Percentiles rank a stretch among this genome's conserved stretches.
Conservation (phyloP, 2,888 invertebrate species). For the Euzetes globulus region DNA sequence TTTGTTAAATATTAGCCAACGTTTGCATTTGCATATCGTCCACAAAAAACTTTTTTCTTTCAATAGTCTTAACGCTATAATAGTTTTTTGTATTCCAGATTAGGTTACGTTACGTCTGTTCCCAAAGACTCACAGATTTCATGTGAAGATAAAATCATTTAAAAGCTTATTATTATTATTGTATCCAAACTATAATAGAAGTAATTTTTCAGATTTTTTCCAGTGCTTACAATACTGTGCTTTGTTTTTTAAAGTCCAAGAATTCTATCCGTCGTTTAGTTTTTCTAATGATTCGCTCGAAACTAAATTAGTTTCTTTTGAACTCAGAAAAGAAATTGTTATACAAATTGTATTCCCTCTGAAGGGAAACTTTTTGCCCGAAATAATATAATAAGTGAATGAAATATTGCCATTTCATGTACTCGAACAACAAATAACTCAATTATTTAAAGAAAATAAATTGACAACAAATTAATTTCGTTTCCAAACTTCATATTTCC, state of each 20-base stretch:
- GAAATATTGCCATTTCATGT: constrained; percentile 4
- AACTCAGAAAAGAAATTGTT: no score
- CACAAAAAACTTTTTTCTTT: neutral
- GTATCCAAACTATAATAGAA: neutral
- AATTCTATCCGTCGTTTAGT: no score
- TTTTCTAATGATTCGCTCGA: no score
- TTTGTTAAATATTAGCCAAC: constrained; percentile 30
- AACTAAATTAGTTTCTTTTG: no score
- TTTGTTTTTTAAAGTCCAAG: neutral
- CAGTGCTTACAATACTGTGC: neutral
- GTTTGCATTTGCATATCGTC: constrained; percentile 26
- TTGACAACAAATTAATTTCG: constrained; percentile 25
- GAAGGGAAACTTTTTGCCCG: no score
- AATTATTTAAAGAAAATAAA: neutral
- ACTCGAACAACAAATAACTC: neutral
- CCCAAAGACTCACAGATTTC: neutral
- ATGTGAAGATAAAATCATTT: constrained; percentile 23
- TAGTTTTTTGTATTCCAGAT: neutral
- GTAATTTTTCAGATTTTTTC: neutral
- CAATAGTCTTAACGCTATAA: neutral
- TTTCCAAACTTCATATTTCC: neutral
- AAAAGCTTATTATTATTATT: constrained; percentile 15
- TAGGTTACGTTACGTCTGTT: neutral
- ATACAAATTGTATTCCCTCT: no score
- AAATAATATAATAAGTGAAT: neutral